Evolutionary conservation across 2,113 vertebrate species (phyloP), one percentile per base, ranked within the genome.

Genomic region (Mola mola): DNA sequence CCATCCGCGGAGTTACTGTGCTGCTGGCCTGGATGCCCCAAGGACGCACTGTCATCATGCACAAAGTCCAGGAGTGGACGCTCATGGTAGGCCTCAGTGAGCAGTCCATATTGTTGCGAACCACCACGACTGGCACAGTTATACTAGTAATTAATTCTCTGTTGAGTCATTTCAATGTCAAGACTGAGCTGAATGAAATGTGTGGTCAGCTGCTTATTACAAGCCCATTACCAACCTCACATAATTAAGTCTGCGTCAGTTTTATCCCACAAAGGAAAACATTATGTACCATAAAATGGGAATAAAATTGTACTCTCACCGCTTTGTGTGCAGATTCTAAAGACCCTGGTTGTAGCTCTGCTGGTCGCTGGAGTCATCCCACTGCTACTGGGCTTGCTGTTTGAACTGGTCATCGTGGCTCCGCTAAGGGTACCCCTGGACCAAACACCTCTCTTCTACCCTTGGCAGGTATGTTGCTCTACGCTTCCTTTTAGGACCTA

Each of bases 11-110:
- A 0, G 84, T 95, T 83, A 98, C 97, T 0, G 95, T 99, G 44
- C 83, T 98, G 46, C 90, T 97, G 6, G 97, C 97, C 16, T 99
- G 97, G 97, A 98, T 98, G 95, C 97, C 97, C 0, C 97, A 99
- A 81, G 97, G 97, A 11, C 97, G 97, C 16, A 93, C 91, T n/a
- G 94, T 99, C 53, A 98, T 99, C 55, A 90, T 96, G 61, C 93
- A 92, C 86, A 99, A 99, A 86, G 95, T 98, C 49, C 97, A 96
- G 81, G 97, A 99, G 79, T 99, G 97, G 97, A 97, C 96, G 3
- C 92, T 99, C 49, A 98, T 98, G 96, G 97, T 97, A 78, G 11
- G 73, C 29, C 19, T 59, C 40, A 11, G 36, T 51, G 16, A 41
- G 42, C 49, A 62, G 65, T 16, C 6, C 56, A 15, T 1, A 8